Percentiles rank a stretch among this genome's conserved stretches.
Evolutionary conservation across 1,140 invertebrate genomes (phyloP).

Genomic region (Macrobrachium rosenbergii): DNA sequence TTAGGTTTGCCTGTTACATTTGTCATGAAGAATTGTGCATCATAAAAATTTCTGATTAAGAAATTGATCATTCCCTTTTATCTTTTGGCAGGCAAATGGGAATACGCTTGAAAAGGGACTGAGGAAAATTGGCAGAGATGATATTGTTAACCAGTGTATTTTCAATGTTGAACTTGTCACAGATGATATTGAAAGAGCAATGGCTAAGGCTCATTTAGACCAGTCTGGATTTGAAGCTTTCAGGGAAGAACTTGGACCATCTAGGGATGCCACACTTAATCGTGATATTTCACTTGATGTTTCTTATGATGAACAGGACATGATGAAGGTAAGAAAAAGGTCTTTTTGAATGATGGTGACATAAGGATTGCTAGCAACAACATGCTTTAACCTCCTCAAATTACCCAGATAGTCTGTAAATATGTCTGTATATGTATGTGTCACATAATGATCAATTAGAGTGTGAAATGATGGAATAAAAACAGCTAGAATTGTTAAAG

Average conservation of each 20-base stretch:
- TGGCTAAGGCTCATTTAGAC: conserved; percentile 77
- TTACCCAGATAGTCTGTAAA: neutral
- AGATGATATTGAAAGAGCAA: conserved; percentile 84
- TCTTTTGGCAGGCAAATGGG: conserved; percentile 72
- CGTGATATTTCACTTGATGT: conserved; percentile 68
- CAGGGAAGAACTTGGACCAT: conserved; percentile 81
- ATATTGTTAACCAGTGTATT: conserved; percentile 92
- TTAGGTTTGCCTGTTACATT: neutral
- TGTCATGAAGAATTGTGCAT: neutral
- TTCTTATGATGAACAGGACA: conserved; percentile 76
- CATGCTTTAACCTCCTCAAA: neutral
- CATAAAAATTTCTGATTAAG: conserved; percentile 68
- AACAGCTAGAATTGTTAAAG: too few species aligned
- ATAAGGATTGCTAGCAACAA: neutral
- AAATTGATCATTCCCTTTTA: neutral
- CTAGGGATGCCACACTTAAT: conserved; percentile 76
- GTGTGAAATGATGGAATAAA: too few species aligned
- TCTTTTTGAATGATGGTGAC: too few species aligned
- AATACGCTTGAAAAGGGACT: conserved; percentile 90
- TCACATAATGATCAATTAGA: too few species aligned
- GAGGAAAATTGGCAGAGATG: conserved; percentile 88
- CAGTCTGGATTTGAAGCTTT: conserved; percentile 74
- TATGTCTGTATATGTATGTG: too few species aligned
- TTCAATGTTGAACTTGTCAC: conserved; percentile 86
- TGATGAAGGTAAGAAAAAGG: conserved; percentile 76